Evolutionary conservation across 2,113 vertebrate genomes (phyloP), one percentile per base, ranked within the genome.

Genomic region (Nerophis ophidion): DNA sequence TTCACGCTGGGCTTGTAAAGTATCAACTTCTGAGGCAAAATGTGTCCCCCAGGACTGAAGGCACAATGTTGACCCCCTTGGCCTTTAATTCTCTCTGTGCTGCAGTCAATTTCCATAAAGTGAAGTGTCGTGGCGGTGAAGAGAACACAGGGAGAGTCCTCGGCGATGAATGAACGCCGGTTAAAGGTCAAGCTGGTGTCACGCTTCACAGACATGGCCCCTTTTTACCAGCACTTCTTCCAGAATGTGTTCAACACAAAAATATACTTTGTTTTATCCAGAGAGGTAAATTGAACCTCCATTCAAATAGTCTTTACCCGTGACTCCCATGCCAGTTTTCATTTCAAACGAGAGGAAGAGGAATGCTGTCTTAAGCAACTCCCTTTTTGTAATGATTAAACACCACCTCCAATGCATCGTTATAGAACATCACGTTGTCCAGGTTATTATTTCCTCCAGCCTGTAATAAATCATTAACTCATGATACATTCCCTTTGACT

Each of bases 301-400:
- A 8, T 40, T 47, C 60, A 53, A 47, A 52, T 34, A 59, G 36
- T 75, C 66, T 63, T 66, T 73, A 76, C 61, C 53, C 71, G 6
- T 49, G 60, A 73, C 76, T 81, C 70, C 72, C 80, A 63, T 49
- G 54, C 63, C 17, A 16, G 51, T 55, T 66, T 74, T 76, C 65
- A 42, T 54, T 75, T 50, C 62, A 48, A 71, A 84, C 66, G 71
- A 68, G 57, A 68, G 34, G 42, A 66, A 44, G 35, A 78, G 74
- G 81, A 83, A 82, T 83, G 70, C 67, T 51, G 12, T 34, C 44
- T 19, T 16, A 5, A 51, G 51, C 17, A 60, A 73, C 75, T 82
- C 81, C 74, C 48, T 61, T 66, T 61, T 54, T 72, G 26, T 77
- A 79, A 82, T 82, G 59, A 83, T 83, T 83, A 81, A 72, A 76